Percentiles rank a stretch among this genome's conserved stretches.
These are phyloP conservation scores for Myanophis thanlyinensis DNA, from an alignment of 2,113 vertebrate genomes.

Conservation along the genomic window DNA sequence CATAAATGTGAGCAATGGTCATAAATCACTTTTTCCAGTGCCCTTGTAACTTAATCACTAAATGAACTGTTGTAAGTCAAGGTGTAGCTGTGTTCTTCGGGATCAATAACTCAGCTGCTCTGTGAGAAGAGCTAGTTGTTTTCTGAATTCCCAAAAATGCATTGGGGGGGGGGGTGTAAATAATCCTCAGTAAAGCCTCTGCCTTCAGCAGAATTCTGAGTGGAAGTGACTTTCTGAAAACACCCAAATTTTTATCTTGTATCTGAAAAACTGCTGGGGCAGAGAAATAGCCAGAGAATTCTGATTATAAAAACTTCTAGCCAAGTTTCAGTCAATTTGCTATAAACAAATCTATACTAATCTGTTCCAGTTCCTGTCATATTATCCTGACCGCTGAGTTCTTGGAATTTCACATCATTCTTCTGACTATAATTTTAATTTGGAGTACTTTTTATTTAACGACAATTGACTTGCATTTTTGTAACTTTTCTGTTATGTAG, in stretches of 20 bases:
- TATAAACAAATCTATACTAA: not conserved
- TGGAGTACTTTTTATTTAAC: not conserved
- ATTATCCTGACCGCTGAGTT: not conserved
- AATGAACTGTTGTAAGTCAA: no score
- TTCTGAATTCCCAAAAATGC: not conserved
- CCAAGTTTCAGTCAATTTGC: not conserved
- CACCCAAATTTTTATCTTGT: not conserved
- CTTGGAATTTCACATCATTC: not conserved
- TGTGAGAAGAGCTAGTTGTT: not conserved
- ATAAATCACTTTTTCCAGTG: not conserved
- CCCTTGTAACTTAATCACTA: not conserved
- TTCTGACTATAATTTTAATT: not conserved
- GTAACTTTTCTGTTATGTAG: not conserved
- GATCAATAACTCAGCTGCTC: not conserved
- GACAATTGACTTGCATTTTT: not conserved
- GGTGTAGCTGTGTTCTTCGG: not conserved
- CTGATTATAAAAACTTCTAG: not conserved
- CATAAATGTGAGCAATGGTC: not conserved
- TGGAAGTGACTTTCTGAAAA: not conserved
- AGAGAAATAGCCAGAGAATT: not conserved
- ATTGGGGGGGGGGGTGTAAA: not conserved
- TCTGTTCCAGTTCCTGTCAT: not conserved
- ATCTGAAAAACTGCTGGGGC: not conserved
- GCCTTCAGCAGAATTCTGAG: not conserved
- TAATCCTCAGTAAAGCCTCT: not conserved